Percentiles rank a stretch among this genome's conserved stretches.
Conservation (phyloP, 2,113 vertebrate species). For the Tinamus guttatus region DNA sequence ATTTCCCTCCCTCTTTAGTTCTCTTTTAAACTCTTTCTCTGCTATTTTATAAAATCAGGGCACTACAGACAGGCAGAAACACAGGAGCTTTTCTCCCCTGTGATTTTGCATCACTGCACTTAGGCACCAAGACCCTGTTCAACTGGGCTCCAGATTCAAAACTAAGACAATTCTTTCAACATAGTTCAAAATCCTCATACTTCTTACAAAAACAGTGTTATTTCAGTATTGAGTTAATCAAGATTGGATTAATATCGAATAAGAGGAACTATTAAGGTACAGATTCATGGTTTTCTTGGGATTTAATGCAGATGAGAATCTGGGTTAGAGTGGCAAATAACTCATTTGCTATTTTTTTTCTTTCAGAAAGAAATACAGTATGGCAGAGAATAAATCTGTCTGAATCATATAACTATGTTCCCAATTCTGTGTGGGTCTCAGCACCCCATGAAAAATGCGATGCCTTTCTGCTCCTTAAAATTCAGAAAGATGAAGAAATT, state of each 20-base stretch:
- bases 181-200: neutral
- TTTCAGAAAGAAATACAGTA: neutral
- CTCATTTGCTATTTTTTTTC: neutral
- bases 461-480: neutral
- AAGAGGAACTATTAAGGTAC: neutral
- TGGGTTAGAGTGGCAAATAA: neutral
- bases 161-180: neutral
- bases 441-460: neutral
- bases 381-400: neutral
- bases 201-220: neutral
- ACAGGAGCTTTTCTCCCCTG: neutral
- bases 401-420: neutral
- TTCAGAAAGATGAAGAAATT: neutral
- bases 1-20: conserved; percentile 4
- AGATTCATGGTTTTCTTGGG: neutral
- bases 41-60: neutral
- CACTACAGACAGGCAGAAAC: neutral
- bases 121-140: neutral
- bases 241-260: neutral
- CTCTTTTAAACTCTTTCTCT: too few relatives aligned
- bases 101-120: neutral
- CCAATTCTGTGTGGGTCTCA: neutral
- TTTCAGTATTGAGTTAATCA: neutral
- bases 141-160: neutral
- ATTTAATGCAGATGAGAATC: neutral